Evolutionary conservation across 2,113 vertebrate species (phyloP).

Genomic region (Bubo blakistoni): DNA sequence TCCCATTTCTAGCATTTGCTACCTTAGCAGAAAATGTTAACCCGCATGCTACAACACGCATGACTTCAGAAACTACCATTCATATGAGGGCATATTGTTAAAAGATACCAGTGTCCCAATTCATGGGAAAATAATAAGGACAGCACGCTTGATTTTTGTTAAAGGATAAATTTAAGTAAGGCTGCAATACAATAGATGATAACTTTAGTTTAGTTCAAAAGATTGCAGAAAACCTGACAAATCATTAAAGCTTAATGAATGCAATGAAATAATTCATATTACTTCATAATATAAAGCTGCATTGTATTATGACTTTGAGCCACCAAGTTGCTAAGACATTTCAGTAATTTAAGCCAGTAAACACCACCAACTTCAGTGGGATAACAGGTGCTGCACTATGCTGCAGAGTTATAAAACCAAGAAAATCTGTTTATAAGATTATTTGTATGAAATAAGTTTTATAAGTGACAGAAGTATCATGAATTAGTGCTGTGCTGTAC

Average conservation of each 20-base stretch:
- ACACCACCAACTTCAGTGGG: background rate
- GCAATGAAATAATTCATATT: background rate
- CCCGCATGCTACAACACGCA: background rate
- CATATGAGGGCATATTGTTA: background rate
- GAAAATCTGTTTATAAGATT: background rate
- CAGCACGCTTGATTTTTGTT: background rate
- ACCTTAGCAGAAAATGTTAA: conserved; percentile 44
- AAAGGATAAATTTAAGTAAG: background rate
- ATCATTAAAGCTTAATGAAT: background rate
- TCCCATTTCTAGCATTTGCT: conserved; percentile 20
- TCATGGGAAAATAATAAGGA: background rate
- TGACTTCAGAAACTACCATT: background rate
- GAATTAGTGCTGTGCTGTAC: background rate
- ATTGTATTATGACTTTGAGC: background rate
- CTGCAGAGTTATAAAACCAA: background rate
- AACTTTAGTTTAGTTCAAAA: background rate
- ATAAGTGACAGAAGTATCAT: background rate
- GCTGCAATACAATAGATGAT: background rate
- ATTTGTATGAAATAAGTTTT: background rate
- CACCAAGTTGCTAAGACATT: background rate
- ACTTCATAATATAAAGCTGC: background rate
- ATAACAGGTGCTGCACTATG: background rate
- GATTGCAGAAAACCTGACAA: background rate
- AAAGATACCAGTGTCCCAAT: background rate
- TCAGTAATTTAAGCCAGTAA: background rate